These are phyloP conservation scores for Eupithecia subumbrata DNA, from an alignment of 2,888 invertebrate species.

Conservation along the genomic window DNA sequence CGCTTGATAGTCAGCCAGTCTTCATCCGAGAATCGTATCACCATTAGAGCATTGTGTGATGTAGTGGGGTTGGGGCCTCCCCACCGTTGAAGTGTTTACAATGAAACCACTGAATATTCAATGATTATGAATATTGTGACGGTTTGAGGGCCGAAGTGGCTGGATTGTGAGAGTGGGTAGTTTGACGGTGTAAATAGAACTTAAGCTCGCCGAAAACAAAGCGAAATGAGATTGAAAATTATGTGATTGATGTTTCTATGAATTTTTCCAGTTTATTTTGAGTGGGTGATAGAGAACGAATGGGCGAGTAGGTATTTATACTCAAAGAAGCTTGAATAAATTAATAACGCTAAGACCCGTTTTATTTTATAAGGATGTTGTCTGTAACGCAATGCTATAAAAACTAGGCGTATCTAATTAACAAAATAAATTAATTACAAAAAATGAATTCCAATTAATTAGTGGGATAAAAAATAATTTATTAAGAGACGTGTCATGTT, in stretches of 20 bases:
- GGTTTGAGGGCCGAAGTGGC: constrained; percentile 13
- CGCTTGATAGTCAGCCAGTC: constrained; percentile 78
- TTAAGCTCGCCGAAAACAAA: neutral
- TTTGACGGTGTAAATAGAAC: neutral
- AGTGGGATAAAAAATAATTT: constrained; percentile 24
- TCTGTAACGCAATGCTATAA: constrained; percentile 1
- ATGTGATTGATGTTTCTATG: neutral
- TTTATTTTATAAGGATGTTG: neutral
- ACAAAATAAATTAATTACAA: constrained; percentile 1
- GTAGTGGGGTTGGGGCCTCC: constrained; percentile 33
- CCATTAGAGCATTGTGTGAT: constrained; percentile 72
- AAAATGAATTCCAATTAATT: constrained; percentile 22
- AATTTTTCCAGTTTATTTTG: neutral
- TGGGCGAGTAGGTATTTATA: neutral
- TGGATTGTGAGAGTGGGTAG: neutral
- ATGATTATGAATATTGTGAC: constrained; percentile 24
- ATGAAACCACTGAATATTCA: constrained; percentile 56
- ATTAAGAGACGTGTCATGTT: constrained; percentile 42
- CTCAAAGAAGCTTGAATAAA: neutral
- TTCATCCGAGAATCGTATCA: constrained; percentile 74
- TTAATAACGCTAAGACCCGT: constrained; percentile 2
- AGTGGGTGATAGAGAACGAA: neutral
- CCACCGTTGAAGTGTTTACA: constrained; percentile 55
- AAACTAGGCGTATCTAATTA: constrained; percentile 6
- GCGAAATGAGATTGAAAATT: neutral